phyloP scores from a whole-genome alignment of 2,797 vertebrate species.

The Ficedula albicollis region DNA sequence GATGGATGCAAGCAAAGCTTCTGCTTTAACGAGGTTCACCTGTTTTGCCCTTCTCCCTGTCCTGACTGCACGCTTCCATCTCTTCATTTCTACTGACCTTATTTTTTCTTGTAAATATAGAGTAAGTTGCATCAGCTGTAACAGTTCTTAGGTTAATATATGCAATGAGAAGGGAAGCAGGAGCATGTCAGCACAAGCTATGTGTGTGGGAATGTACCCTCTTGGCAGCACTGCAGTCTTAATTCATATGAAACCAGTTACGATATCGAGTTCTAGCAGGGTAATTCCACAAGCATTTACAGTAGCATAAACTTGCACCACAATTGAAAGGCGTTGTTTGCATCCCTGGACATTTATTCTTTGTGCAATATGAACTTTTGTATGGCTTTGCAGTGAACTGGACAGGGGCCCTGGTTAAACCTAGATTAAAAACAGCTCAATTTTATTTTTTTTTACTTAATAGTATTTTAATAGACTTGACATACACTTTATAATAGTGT shows the following conservation, averaged over 20 bases:
- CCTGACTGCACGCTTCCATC: not conserved
- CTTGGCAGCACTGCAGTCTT: accelerated
- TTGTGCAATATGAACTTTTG: not conserved
- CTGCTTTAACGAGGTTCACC: not conserved
- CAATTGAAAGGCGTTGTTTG: not conserved
- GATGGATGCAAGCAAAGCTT: not conserved
- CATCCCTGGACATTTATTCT: not conserved
- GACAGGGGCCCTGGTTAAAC: not conserved
- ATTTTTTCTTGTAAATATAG: not conserved
- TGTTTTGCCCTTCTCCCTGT: not conserved
- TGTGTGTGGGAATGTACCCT: not conserved
- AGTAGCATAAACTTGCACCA: not conserved
- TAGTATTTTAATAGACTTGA: not conserved
- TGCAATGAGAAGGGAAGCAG: not conserved
- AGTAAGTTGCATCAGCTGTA: not conserved
- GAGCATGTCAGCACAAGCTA: not conserved
- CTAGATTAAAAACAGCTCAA: not conserved
- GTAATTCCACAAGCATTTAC: not conserved
- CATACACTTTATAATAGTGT: not conserved
- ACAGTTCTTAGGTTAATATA: not conserved
- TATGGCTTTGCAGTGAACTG: not conserved
- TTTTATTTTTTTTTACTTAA: not conserved
- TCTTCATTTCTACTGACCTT: not conserved
- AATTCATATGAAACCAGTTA: not conserved
- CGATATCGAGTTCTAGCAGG: not conserved